Evolutionary conservation across 2,888 invertebrate genomes (phyloP), one percentile per base, ranked within the genome.

Genomic region (Drosophila sordidula): DNA sequence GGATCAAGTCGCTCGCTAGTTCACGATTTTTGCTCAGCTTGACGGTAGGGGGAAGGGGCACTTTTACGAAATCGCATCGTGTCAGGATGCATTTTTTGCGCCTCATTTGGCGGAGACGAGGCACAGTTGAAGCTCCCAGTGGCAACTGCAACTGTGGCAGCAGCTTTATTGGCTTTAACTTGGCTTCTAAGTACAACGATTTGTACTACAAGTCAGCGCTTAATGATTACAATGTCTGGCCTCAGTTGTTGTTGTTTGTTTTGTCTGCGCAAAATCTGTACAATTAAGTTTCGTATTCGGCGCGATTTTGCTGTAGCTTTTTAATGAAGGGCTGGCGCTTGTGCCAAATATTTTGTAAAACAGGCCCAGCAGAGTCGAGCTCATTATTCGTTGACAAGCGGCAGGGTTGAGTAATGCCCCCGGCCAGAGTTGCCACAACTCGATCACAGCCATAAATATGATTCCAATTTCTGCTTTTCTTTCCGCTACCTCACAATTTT

Each of bases 11-110:
- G 80, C 83, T 72, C 55, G 69, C 77, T 72, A 68, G 85, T 87
- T 88, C 88, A 88, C 88, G 88, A 88, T 79, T 88, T 89, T 66
- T 47, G 5, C 2, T n/a, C 42, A 6, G 11, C n/a, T 18, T 6
- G 36, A 3, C 5, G 18, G 16, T 14, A 18, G 6, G 4, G 41
- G 44, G 44, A 8, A 16, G 12, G 4, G 3, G 36, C 0, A 51
- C 22, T 56, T 78, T 79, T 73, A 66, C 70, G 70, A 81, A 84
- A 87, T 81, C 87, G 75, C 85, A 87, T 85, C 85, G 89, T 88
- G 85, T 87, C 89, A 86, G 85, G 85, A 86, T 84, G 87, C 76
- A 88, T 86, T 88, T 85, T 78, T 86, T 87, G 87, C 88, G 87
- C 82, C 84, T 85, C 87, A 83, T 83, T 83, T 83, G 69, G 49